Base-by-base conservation (phyloP, 2,888 invertebrate species). In the Rhingia campestris region DNA sequence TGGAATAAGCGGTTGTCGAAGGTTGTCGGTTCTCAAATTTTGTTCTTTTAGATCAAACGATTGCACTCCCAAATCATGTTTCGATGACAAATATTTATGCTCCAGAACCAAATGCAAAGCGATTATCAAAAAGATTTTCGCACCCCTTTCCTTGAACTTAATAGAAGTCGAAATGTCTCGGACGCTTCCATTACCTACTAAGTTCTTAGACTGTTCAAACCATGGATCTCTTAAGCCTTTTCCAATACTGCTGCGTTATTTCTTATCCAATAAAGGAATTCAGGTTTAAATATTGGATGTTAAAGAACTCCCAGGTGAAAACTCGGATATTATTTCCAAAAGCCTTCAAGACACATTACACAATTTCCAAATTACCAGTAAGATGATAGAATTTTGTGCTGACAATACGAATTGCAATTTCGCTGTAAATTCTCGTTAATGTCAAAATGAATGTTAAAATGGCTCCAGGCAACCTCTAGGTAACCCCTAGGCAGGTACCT, bases 1-100 rank as follows among this genome's bases (percentile, higher is more conserved):
- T n/a, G 53, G 73, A 87, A 35, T 58, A 87, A 45, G 87, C 88
- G 51, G 49, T 77, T 73, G 59, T 82, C 33, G 86, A 87, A 86
- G 87, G 86, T 84, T n/a, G n/a, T 86, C 87, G 30, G 85, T n/a
- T n/a, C n/a, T n/a, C n/a, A n/a, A n/a, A n/a, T n/a, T n/a, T n/a
- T n/a, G n/a, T n/a, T n/a, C n/a, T n/a, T n/a, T n/a, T n/a, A n/a
- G n/a, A n/a, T n/a, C n/a, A n/a, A n/a, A n/a, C n/a, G n/a, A 88
- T 54, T 88, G 87, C 67, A 87, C 86, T 10, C 84, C 86, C 12
- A 75, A 69, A 63, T 67, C 43, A 14, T 67, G 61, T 32, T 81
- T 74, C 6, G 53, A 84, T 30, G 54, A 63, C 37, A 74, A 79
- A 49, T 75, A 66, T 69, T 64, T 70, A 12, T 76, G 75, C 53